Evolutionary conservation across 2,888 invertebrate species (phyloP).

Genomic region (Sminthurides aquaticus): DNA sequence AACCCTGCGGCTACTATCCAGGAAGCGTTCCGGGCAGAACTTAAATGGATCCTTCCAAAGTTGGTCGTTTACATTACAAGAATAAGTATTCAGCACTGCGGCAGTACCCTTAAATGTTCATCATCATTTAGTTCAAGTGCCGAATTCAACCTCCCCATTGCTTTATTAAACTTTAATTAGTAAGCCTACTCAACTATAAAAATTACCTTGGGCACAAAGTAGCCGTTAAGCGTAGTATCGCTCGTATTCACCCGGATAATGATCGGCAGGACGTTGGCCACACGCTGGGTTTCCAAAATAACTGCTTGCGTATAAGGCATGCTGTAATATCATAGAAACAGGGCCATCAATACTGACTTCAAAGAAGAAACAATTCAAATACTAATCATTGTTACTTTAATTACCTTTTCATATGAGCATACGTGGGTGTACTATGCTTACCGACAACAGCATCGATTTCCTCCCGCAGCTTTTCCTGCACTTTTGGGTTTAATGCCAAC

Average conservation of each 20-base stretch:
- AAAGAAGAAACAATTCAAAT: too few relatives aligned
- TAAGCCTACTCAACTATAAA: too few relatives aligned
- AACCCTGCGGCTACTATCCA: conserved; percentile 23
- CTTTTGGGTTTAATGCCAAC: conserved; percentile 42
- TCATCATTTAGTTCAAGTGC: too few relatives aligned
- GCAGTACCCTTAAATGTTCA: conserved; percentile 28
- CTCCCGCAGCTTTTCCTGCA: conserved; percentile 42
- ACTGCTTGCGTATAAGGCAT: conserved; percentile 38
- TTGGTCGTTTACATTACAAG: conserved; percentile 22
- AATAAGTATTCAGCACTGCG: conserved; percentile 24
- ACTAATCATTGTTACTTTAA: too few relatives aligned
- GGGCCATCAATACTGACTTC: too few relatives aligned
- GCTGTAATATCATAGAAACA: conserved; percentile 12
- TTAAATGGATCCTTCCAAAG: conserved; percentile 25
- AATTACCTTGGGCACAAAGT: conserved; percentile 24
- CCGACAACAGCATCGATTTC: conserved; percentile 45
- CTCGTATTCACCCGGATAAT: conserved; percentile 21
- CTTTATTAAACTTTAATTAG: not conserved
- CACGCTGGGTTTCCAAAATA: conserved; percentile 31
- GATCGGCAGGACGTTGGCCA: conserved; percentile 32
- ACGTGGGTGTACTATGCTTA: conserved; percentile 19
- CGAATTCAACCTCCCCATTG: too few relatives aligned
- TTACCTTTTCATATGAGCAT: not conserved
- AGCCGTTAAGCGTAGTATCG: conserved; percentile 23
- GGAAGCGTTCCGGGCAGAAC: conserved; percentile 33